phyloP scores from a whole-genome alignment of 1,140 invertebrate genomes.

The Lepidurus apus region DNA sequence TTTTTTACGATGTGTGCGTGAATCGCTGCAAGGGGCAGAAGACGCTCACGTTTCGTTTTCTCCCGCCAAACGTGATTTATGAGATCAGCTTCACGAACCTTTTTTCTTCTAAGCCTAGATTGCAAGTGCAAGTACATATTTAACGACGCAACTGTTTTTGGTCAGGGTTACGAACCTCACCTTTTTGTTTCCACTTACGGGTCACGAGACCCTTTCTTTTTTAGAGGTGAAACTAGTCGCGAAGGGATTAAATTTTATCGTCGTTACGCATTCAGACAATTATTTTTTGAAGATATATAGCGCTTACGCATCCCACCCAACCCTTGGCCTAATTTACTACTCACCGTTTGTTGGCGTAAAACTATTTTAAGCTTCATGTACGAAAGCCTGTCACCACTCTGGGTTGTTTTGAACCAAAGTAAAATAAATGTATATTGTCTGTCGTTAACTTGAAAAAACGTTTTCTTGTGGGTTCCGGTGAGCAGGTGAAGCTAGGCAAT shows the following conservation, averaged over 20 bases:
- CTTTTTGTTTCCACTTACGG: neutral
- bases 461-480: too few species aligned
- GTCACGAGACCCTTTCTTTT: neutral
- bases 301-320: neutral
- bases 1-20: neutral
- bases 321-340: conserved; percentile 14
- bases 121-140: conserved; percentile 11
- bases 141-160: neutral
- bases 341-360: neutral
- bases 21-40: neutral
- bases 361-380: neutral
- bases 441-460: too few species aligned
- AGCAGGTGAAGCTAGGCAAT: too few species aligned
- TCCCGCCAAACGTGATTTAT: conserved; percentile 9
- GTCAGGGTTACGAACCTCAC: conserved; percentile 5
- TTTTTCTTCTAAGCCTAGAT: neutral
- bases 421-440: too few species aligned
- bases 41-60: neutral
- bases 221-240: neutral
- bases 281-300: neutral
- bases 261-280: neutral
- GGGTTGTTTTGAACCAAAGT: neutral
- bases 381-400: neutral
- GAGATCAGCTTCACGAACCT: neutral
- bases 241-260: neutral